Evolutionary conservation across 2,113 vertebrate genomes (phyloP).

Genomic region (Reinhardtius hippoglossoides): DNA sequence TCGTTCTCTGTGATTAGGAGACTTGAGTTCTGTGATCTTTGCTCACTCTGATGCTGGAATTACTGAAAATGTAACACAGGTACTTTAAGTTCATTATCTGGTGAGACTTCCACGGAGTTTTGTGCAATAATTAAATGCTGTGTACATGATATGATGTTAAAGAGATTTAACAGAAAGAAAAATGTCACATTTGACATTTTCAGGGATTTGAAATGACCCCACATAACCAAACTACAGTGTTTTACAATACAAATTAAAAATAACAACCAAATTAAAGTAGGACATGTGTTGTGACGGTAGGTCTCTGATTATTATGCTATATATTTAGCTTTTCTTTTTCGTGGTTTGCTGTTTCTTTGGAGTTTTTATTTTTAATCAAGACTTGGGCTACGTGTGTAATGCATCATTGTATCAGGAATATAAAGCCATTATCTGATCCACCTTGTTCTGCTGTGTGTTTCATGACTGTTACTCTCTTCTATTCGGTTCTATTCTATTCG

Average conservation of each 20-base stretch:
- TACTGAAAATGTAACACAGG: not conserved
- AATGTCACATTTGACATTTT: conserved; percentile 45
- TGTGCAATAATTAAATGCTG: conserved; percentile 65
- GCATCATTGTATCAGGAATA: conserved; percentile 68
- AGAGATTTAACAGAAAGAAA: conserved; percentile 10
- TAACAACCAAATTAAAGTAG: conserved; percentile 8
- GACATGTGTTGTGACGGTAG: not conserved
- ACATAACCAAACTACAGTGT: not conserved
- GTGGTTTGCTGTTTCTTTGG: conserved; percentile 14
- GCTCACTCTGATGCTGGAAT: not conserved
- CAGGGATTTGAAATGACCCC: conserved; percentile 26
- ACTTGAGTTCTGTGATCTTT: conserved; percentile 21
- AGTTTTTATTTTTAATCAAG: conserved; percentile 34
- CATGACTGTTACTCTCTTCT: not conserved
- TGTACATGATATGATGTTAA: conserved; percentile 22
- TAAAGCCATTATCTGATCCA: conserved; percentile 75
- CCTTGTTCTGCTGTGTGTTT: conserved; percentile 45
- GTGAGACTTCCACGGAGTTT: conserved; percentile 34
- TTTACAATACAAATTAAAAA: conserved; percentile 10
- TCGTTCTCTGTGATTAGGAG: conserved; percentile 14
- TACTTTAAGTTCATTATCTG: conserved; percentile 15
- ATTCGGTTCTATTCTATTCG: not conserved
- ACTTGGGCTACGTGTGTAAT: conserved; percentile 25
- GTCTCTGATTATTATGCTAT: not conserved
- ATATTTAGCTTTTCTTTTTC: conserved; percentile 6